Evolutionary conservation across 2,888 invertebrate species (phyloP).

Genomic region (Omphaloscelis lunosa): DNA sequence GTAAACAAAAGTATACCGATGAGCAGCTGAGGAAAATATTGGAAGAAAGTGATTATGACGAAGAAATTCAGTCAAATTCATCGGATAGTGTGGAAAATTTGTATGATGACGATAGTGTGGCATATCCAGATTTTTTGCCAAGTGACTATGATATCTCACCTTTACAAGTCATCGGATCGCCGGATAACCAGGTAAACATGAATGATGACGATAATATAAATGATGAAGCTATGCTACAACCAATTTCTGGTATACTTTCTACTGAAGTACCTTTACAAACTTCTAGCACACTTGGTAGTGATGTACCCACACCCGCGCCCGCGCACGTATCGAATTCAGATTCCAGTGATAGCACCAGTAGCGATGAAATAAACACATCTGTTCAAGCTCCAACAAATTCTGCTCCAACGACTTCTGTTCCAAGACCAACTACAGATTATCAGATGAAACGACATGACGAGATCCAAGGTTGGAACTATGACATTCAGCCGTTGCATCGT

Average conservation of each 20-base stretch:
- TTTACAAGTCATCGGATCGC: conserved; percentile 26
- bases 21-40: conserved; percentile 20
- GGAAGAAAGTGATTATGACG: conserved; percentile 30
- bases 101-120: conserved; percentile 31
- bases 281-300: conserved; percentile 19
- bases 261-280: conserved; percentile 15
- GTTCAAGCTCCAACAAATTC: conserved; percentile 25
- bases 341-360: conserved; percentile 19
- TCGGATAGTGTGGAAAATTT: conserved; percentile 28
- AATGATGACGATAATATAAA: conserved; percentile 32
- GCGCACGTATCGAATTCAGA: conserved; percentile 15
- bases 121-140: conserved; percentile 25
- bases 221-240: conserved; percentile 25
- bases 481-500: conserved; percentile 30
- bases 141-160: conserved; percentile 15
- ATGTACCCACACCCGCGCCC: neutral
- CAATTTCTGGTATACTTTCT: conserved; percentile 2
- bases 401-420: conserved; percentile 27
- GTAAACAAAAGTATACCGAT: conserved; percentile 30
- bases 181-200: conserved; percentile 28
- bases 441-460: conserved; percentile 30
- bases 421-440: conserved; percentile 33
- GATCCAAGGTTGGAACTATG: conserved; percentile 31
- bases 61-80: conserved; percentile 28
- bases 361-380: conserved; percentile 26